Conservation (phyloP, 2,113 vertebrate species). For the Actenoides hombroni region DNA sequence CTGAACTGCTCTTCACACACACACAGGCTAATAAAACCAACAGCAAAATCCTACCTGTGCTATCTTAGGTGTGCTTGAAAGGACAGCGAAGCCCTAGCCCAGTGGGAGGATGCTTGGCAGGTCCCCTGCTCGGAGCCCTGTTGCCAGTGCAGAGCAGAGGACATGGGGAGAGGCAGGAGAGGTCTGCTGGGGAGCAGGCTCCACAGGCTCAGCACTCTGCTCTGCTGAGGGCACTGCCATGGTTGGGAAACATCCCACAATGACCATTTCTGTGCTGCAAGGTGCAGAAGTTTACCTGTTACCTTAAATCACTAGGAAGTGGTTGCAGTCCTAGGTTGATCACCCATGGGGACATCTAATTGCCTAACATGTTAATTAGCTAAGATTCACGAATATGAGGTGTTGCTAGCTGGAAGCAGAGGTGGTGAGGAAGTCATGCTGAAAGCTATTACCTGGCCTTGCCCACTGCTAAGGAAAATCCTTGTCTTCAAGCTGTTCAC, state of each 20-base stretch:
- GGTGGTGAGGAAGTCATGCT: neutral
- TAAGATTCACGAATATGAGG: neutral
- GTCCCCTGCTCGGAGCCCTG: neutral
- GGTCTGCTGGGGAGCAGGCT: neutral
- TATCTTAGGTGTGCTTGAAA: neutral
- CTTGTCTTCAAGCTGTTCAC: neutral
- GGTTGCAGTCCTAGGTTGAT: neutral
- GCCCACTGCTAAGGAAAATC: neutral
- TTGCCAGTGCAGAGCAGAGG: neutral
- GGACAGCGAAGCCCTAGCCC: fast-evolving
- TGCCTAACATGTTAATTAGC: neutral
- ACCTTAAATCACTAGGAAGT: neutral
- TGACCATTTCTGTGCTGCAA: neutral
- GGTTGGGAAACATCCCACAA: neutral
- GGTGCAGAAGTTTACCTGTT: neutral
- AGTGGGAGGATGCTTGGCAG: neutral
- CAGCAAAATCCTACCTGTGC: neutral
- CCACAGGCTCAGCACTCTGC: neutral
- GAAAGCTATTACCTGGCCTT: neutral
- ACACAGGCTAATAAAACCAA: neutral
- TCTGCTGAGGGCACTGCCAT: neutral
- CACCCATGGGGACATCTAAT: neutral
- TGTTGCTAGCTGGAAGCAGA: neutral
- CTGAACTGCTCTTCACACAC: neutral
- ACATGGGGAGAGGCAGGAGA: fast-evolving